Evolutionary conservation across 1,140 invertebrate genomes (phyloP), one percentile per base, ranked within the genome.

Genomic region (Drosophila tsacasi): DNA sequence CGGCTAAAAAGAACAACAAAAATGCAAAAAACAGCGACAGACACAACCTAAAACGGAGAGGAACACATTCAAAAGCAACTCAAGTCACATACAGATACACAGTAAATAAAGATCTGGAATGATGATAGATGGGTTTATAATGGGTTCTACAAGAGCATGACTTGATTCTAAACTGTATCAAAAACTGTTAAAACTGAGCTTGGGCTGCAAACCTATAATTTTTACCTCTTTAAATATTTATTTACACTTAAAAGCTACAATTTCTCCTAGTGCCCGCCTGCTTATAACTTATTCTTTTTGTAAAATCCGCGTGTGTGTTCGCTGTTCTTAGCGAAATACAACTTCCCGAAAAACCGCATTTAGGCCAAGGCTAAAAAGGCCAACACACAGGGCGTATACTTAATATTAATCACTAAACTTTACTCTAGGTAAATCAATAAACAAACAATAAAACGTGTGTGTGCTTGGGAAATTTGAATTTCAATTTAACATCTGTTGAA

Each of bases 211-310:
- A 39, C 1, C 2, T 17, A 39, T 15, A 39, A 17, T 39, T 39
- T 39, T 5, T 7, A 17, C n/a, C n/a, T 39, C 13, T 39, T 3
- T 46, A 3, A 23, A 23, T 23, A 23, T 46, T 23, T 44, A 5
- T 44, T 2, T 21, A 13, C 1, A 13, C 2, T 3, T 12, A 13
- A 23, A 15, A 23, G 3, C 17, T 27, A 25, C 17, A 2, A 12
- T 50, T 30, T 50, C 25, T 50, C 12, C 5, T 12, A 25, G 37
- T 60, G 37, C 8, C 3, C 0, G 0, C 13, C 8, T 23, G 21
- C 37, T 50, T 73, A 61, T 73, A 73, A 73, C 44, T 50, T 73
- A 73, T 73, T 73, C 67, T 37, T 73, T 73, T 73, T 73, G 67
- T 37, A 32, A 35, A 73, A 21, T 39, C 42, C 32, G 46, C 37